Base-by-base conservation (phyloP, 1,140 invertebrate genomes). In the Teleogryllus occipitalis region DNA sequence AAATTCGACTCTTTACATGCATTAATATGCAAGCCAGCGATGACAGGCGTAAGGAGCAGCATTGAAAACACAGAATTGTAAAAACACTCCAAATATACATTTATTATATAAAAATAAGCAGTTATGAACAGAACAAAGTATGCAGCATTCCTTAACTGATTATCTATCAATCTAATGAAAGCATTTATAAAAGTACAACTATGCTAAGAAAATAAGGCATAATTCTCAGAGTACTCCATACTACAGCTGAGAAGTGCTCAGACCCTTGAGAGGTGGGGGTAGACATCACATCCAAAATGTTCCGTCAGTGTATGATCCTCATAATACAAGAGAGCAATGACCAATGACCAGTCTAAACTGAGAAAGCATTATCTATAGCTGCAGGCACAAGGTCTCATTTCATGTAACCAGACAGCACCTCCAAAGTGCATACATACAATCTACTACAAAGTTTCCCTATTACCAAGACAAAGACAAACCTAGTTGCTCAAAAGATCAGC, bases 1-100 rank as follows among this genome's bases (percentile, higher is more conserved):
- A 39, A 39, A 39, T 39, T 39, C 27, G 1, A 39, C 1, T 2
- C 27, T 39, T 39, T 39, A 39, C 27, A 39, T 39, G 27, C 27
- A 39, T 39, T 39, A 39, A 39, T 39, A 39, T 5, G 5, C 27
- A 39, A 39, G 27, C 27, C 27, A 39, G 27, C 27, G 27, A 39
- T 39, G 27, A 39, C 27, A 39, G 27, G 27, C 27, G 27, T 39
- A 39, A 39, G 27, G 27, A 39, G 21, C 78, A 83, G 54, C 78
- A 65, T 65, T 65, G 18, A 65, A 65, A 65, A 65, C 54, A 65
- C 54, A 65, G 27, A 39, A 65, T 10, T 65, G 54, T 65, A 65
- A 65, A 65, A 65, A 65, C 54, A 65, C 54, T 65, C 54, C 54
- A 65, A 65, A 65, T 65, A 65, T 65, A 65, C 54, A 65, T 65